These are phyloP conservation scores for Eustalomyia histrio DNA, from an alignment of 2,888 invertebrate species.

Conservation along the genomic window DNA sequence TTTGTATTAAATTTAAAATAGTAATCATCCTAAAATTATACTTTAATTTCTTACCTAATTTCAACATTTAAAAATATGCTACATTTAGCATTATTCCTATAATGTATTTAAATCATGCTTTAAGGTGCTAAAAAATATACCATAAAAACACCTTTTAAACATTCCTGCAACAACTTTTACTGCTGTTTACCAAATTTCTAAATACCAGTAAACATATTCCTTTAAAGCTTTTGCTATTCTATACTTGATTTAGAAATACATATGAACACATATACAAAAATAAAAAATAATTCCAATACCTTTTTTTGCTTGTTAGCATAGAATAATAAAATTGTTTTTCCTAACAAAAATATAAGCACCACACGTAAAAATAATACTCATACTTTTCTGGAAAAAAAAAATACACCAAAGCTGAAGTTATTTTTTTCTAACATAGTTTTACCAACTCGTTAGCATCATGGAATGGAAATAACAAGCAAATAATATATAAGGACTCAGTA, in stretches of 20 bases:
- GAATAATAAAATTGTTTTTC: conserved; percentile 51
- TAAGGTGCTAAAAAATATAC: conserved; percentile 32
- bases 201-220: not conserved
- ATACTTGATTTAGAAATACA: conserved; percentile 39
- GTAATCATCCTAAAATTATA: not conserved
- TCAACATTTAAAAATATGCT: conserved; percentile 18
- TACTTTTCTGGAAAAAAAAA: conserved; percentile 23
- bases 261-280: too few relatives aligned
- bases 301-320: conserved; percentile 61
- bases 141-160: conserved; percentile 37
- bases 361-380: conserved; percentile 19
- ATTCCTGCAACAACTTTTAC: not conserved
- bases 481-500: conserved; percentile 25
- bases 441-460: conserved; percentile 65
- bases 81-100: conserved; percentile 28
- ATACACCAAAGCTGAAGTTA: not conserved
- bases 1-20: too few relatives aligned
- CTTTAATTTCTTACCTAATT: not conserved
- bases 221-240: not conserved
- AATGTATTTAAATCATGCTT: conserved; percentile 50
- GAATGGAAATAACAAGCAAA: conserved; percentile 61
- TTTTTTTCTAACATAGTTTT: conserved; percentile 40
- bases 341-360: conserved; percentile 24
- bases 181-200: not conserved
- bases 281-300: conserved; percentile 10